Conservation (phyloP, 2,113 vertebrate genomes). For the Campylomormyrus numenius region DNA sequence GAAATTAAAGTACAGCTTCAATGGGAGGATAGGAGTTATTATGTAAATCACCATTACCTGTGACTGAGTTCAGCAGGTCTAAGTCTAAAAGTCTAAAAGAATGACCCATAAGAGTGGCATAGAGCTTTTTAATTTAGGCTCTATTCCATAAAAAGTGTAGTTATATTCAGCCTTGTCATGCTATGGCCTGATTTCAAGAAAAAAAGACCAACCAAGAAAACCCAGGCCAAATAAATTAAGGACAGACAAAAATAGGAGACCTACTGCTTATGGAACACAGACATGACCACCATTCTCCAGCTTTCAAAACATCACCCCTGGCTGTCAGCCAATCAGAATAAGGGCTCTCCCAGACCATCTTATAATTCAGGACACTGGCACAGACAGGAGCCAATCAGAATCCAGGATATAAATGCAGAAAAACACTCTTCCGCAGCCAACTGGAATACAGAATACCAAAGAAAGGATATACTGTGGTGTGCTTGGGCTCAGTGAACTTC, state of each 20-base stretch:
- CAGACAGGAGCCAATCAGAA: background rate
- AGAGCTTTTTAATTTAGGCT: background rate
- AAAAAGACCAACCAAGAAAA: constrained; percentile 1
- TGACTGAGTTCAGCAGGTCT: background rate
- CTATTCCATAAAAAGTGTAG: background rate
- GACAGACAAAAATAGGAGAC: constrained; percentile 2
- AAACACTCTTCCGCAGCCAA: background rate
- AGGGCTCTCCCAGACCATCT: background rate
- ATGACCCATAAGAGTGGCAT: background rate
- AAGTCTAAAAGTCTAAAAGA: background rate
- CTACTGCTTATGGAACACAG: background rate
- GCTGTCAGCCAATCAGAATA: background rate
- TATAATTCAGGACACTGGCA: constrained; percentile 6
- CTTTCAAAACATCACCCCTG: background rate
- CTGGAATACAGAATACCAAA: background rate
- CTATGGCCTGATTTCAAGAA: background rate
- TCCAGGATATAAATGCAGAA: background rate
- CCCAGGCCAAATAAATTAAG: background rate
- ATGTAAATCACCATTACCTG: background rate
- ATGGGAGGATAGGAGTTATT: background rate
- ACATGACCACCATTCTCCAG: background rate
- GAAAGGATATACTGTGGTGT: background rate
- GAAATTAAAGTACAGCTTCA: background rate
- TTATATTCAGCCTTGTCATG: background rate
- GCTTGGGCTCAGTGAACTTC: background rate